These are phyloP conservation scores for Luscinia luscinia DNA, from an alignment of 2,797 vertebrate species.

Conservation along the genomic window DNA sequence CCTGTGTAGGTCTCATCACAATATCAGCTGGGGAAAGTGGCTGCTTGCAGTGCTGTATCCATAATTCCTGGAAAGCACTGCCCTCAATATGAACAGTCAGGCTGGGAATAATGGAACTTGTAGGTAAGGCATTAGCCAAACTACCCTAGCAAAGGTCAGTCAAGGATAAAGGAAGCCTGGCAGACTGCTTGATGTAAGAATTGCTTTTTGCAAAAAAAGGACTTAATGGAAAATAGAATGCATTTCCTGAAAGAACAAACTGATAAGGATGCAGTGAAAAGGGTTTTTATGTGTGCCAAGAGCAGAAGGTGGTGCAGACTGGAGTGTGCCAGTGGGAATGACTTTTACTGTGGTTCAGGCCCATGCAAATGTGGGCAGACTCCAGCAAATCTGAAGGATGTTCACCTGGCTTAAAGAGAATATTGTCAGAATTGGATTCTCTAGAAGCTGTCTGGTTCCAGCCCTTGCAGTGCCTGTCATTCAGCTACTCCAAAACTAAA, in stretches of 20 bases:
- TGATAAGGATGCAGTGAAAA: constrained; percentile 27
- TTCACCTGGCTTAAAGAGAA: not conserved
- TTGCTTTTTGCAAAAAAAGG: constrained; percentile 10
- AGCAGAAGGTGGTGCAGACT: constrained; percentile 17
- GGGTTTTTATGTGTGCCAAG: not conserved
- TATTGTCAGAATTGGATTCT: not conserved
- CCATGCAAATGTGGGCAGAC: not conserved
- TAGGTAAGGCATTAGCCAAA: not conserved
- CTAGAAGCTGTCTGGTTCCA: not conserved
- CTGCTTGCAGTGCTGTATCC: not conserved
- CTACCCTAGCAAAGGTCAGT: not conserved
- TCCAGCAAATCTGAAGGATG: not conserved
- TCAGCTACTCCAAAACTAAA: not conserved
- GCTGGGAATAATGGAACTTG: not conserved
- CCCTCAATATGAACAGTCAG: not conserved
- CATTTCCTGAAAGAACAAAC: constrained; percentile 36
- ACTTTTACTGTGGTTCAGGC: not conserved
- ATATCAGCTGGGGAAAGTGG: not conserved
- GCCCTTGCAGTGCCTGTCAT: not conserved
- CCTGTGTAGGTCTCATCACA: not conserved
- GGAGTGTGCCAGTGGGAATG: not conserved
- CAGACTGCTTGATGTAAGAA: not conserved
- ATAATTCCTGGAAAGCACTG: not conserved
- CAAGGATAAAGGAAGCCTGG: constrained; percentile 1
- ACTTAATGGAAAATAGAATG: constrained; percentile 27